phyloP scores from a whole-genome alignment of 2,888 invertebrate species.

The Ethmia dodecea region DNA sequence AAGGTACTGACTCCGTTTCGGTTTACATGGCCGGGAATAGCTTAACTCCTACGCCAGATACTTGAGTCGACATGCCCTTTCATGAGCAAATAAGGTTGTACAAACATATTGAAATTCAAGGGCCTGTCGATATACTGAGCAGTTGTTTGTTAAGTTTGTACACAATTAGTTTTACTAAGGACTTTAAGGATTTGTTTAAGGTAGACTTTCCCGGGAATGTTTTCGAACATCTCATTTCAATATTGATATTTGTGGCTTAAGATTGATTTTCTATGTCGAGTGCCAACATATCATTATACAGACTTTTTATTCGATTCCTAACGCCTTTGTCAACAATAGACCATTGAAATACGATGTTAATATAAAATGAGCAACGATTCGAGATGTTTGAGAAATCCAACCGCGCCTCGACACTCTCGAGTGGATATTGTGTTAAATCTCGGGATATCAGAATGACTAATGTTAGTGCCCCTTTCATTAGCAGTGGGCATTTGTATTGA shows the following conservation, averaged over 20 bases:
- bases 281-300: slow-evolving; percentile 14
- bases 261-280: slow-evolving; percentile 10
- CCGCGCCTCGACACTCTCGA: slow-evolving; percentile 58
- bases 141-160: slow-evolving; percentile 36
- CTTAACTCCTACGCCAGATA: slow-evolving; percentile 32
- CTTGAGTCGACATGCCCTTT: slow-evolving; percentile 33
- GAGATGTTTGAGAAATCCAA: slow-evolving; percentile 59
- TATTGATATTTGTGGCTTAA: too few species aligned
- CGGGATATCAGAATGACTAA: slow-evolving; percentile 46
- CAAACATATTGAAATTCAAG: slow-evolving; percentile 56
- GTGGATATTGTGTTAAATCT: slow-evolving; percentile 41
- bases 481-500: slow-evolving; percentile 35
- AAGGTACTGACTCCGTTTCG: background rate
- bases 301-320: too few species aligned
- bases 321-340: slow-evolving; percentile 15
- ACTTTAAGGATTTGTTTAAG: slow-evolving; percentile 27
- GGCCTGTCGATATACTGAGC: slow-evolving; percentile 40
- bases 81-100: slow-evolving; percentile 35
- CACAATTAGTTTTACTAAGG: slow-evolving; percentile 33
- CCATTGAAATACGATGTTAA: slow-evolving; percentile 34
- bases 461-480: slow-evolving; percentile 50
- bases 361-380: slow-evolving; percentile 55
- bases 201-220: slow-evolving; percentile 17
- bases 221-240: background rate
- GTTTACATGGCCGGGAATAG: background rate